Base-by-base conservation (phyloP, 92 coral and sea anemone genomes). In the Metridium senile region DNA sequence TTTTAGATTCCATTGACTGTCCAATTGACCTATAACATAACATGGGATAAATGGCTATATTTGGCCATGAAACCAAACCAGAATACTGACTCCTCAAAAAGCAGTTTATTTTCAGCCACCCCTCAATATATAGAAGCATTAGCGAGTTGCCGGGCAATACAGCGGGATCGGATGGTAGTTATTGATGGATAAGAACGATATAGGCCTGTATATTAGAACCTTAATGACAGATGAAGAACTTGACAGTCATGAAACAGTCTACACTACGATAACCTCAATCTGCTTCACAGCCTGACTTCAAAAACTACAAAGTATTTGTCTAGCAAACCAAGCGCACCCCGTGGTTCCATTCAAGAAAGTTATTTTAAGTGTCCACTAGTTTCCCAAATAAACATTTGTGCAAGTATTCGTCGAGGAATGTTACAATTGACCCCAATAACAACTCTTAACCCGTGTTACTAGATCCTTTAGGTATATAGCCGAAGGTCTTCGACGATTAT, bases 221-320 rank as follows among this genome's bases (percentile, higher is more conserved):
- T 59, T 59, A 26, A 22, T 59, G 65, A 59, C 65, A 59, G 65
- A 59, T 59, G 29, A 4, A 23, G 65, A 59, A 59, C 65, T 19
- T 59, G 11, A 13, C 49, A 39, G 49, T 39, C 49, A 39, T 39
- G 49, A 4, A 39, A 13, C 49, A 39, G 13, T 39, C 13, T 39
- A n/a, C n/a, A n/a, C n/a, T n/a, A n/a, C n/a, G n/a, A n/a, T n/a
- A n/a, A n/a, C n/a, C n/a, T n/a, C n/a, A n/a, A n/a, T n/a, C n/a
- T n/a, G n/a, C n/a, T n/a, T n/a, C n/a, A n/a, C n/a, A n/a, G n/a
- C n/a, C n/a, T n/a, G n/a, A n/a, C n/a, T n/a, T n/a, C n/a, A n/a
- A n/a, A n/a, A n/a, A n/a, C n/a, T n/a, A n/a, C n/a, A n/a, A n/a
- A n/a, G n/a, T n/a, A n/a, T n/a, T n/a, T n/a, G n/a, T n/a, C n/a